Evolutionary conservation across 2,888 invertebrate genomes (phyloP).

Genomic region (Dicroscelio sp.): DNA sequence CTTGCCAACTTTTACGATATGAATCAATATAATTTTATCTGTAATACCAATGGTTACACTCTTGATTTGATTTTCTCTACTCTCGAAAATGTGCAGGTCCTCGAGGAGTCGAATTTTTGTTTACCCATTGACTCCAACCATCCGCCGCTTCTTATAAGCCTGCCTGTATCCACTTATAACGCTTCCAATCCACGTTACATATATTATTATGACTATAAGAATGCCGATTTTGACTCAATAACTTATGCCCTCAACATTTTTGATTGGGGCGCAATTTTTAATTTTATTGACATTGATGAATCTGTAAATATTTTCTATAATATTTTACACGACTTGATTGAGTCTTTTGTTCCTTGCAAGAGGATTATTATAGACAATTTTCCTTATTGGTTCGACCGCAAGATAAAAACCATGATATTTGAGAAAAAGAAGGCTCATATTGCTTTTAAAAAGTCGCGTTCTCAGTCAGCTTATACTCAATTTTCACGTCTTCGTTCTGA

Average conservation of each 20-base stretch:
- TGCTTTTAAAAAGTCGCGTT: no score
- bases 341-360: no score
- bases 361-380: no score
- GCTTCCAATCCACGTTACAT: not conserved
- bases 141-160: not conserved
- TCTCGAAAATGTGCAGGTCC: not conserved
- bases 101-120: not conserved
- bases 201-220: not conserved
- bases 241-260: not conserved
- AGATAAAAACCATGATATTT: no score
- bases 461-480: no score
- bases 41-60: not conserved
- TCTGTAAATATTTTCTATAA: no score
- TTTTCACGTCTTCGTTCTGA: no score
- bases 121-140: not conserved
- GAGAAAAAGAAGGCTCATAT: no score
- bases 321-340: no score
- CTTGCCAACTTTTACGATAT: not conserved
- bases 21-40: not conserved
- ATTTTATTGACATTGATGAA: not conserved
- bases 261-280: not conserved
- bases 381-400: no score
- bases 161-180: not conserved
- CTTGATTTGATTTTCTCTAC: not conserved
- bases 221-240: not conserved